These are phyloP conservation scores for Scaptomyza pallida DNA, from an alignment of 1,140 invertebrate genomes.

Conservation along the genomic window DNA sequence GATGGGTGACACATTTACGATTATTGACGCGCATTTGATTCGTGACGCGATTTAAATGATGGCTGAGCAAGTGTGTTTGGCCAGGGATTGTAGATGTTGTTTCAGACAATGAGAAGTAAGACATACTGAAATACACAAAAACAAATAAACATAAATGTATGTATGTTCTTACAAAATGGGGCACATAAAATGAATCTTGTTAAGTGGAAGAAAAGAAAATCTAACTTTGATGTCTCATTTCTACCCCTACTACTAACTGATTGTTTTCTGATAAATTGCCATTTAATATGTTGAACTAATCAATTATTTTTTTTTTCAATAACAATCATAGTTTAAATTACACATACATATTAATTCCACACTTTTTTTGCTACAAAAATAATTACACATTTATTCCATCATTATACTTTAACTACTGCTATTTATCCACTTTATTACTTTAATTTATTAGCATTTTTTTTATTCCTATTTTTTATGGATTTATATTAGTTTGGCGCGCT, in stretches of 20 bases:
- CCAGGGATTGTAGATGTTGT: background rate
- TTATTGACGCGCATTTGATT: slow-evolving; percentile 72
- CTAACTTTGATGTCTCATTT: too few species aligned
- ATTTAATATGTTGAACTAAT: too few species aligned
- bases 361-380: background rate
- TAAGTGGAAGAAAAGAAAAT: too few species aligned
- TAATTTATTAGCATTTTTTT: background rate
- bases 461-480: background rate
- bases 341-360: too few species aligned
- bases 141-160: background rate
- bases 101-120: slow-evolving; percentile 1
- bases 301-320: too few species aligned
- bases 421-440: background rate
- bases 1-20: slow-evolving; percentile 57
- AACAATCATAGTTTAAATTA: too few species aligned
- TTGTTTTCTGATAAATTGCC: too few species aligned
- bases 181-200: too few species aligned
- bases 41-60: slow-evolving; percentile 68
- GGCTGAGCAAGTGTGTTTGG: background rate
- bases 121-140: slow-evolving; percentile 1
- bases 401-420: background rate
- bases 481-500: background rate
- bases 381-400: background rate
- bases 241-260: too few species aligned
- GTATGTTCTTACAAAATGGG: background rate